phyloP scores from a whole-genome alignment of 2,888 invertebrate genomes.

The Tinea trinotella region DNA sequence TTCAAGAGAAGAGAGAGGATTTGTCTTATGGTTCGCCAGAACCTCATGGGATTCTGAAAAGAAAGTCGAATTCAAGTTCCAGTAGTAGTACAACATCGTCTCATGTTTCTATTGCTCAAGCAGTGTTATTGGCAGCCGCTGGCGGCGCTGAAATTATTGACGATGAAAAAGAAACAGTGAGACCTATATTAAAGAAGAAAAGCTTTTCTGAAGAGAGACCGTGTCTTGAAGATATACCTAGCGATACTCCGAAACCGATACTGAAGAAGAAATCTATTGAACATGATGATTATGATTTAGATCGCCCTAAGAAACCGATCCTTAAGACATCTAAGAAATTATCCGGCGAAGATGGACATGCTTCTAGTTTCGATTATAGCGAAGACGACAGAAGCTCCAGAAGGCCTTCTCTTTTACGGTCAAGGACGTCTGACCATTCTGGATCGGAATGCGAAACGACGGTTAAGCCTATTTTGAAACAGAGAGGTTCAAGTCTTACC shows the following conservation, averaged over 20 bases:
- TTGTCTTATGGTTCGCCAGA: constrained; percentile 76
- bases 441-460: constrained; percentile 71
- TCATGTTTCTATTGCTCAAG: constrained; percentile 79
- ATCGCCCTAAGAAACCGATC: constrained; percentile 81
- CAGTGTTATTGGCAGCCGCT: constrained; percentile 76
- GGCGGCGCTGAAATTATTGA: constrained; percentile 71
- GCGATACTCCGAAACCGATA: constrained; percentile 80
- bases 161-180: constrained; percentile 74
- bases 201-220: constrained; percentile 80
- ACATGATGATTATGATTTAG: constrained; percentile 81
- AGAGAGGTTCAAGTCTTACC: constrained; percentile 72
- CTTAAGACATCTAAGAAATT: constrained; percentile 80
- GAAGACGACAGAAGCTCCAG: constrained; percentile 70
- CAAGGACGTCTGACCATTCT: constrained; percentile 67
- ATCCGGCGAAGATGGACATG: constrained; percentile 74
- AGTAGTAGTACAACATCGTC: constrained; percentile 76
- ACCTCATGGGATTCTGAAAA: constrained; percentile 85
- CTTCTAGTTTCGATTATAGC: constrained; percentile 70
- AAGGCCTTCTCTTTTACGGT: constrained; percentile 69
- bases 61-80: constrained; percentile 80
- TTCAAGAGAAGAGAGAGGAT: constrained; percentile 62
- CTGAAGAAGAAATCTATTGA: constrained; percentile 89
- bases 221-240: constrained; percentile 54
- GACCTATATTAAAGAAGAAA: constrained; percentile 88
- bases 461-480: constrained; percentile 77